A percentile compares a stretch with the other conserved stretches of the same genome.
Evolutionary conservation across 37 sponge, comb jelly and placozoan species (phyloP).

Genomic region (Theonella swinhoei): DNA sequence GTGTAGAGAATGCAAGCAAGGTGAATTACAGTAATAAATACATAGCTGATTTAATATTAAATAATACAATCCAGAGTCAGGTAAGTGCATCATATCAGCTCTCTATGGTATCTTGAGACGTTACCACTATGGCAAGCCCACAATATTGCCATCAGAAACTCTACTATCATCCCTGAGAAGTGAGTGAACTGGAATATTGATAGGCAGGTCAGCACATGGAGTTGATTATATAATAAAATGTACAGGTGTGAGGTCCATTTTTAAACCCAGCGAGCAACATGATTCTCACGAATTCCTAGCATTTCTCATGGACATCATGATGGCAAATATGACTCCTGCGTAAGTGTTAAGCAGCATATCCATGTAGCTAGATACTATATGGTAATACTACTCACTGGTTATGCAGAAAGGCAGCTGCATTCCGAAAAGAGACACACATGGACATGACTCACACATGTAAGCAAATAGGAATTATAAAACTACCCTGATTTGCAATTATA

Average conservation of each 20-base stretch:
- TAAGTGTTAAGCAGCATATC: neutral
- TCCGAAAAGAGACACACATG: neutral
- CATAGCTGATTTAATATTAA: no score
- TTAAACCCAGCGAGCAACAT: neutral
- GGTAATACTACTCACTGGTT: no score
- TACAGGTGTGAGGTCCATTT: neutral
- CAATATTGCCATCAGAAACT: neutral
- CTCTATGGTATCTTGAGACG: neutral
- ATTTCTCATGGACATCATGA: neutral
- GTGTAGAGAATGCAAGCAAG: neutral
- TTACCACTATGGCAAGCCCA: neutral
- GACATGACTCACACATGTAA: no score
- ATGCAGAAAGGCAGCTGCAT: neutral
- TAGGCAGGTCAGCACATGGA: no score
- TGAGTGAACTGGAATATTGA: neutral
- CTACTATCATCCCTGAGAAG: neutral
- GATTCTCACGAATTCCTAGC: constrained; percentile 1
- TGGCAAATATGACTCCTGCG: neutral
- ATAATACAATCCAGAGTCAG: neutral
- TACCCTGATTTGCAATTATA: neutral
- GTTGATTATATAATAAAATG: no score
- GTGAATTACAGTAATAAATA: neutral
- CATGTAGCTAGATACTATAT: neutral
- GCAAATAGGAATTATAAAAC: no score
- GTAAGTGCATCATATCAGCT: neutral